Evolutionary conservation across 1,140 invertebrate species (phyloP).

Genomic region (Eulimnadia texana): DNA sequence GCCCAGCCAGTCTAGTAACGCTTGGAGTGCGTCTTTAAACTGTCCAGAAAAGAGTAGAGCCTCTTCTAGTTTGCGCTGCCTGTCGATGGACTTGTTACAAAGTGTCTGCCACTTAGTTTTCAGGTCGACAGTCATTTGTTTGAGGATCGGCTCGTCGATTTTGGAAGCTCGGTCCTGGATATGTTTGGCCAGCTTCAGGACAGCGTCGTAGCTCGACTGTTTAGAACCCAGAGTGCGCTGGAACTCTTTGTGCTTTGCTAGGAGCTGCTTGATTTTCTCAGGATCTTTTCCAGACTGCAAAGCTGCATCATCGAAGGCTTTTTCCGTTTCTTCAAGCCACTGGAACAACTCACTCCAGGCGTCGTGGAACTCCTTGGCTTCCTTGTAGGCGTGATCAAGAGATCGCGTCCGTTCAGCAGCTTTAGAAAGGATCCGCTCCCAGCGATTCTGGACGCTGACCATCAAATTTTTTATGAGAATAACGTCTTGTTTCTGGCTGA

Average conservation of each 20-base stretch:
- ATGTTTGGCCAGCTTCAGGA: conserved; percentile 76
- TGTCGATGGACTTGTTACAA: conserved; percentile 86
- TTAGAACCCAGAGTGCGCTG: conserved; percentile 82
- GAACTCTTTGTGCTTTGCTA: conserved; percentile 88
- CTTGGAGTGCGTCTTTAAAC: conserved; percentile 89
- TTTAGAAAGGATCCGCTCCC: conserved; percentile 92
- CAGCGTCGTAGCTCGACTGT: conserved; percentile 76
- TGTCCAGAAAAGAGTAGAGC: conserved; percentile 86
- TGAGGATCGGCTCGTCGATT: conserved; percentile 63
- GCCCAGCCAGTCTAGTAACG: conserved; percentile 82
- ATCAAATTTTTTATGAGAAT: conserved; percentile 96
- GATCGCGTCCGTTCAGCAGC: conserved; percentile 83
- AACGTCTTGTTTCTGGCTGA: conserved; percentile 98
- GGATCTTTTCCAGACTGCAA: conserved; percentile 60
- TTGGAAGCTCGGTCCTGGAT: conserved; percentile 90
- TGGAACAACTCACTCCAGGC: conserved; percentile 50
- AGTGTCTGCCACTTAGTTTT: conserved; percentile 90
- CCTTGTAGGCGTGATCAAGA: conserved; percentile 91
- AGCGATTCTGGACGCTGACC: conserved; percentile 90
- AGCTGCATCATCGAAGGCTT: conserved; percentile 31
- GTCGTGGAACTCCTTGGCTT: conserved; percentile 89
- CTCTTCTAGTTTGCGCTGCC: conserved; percentile 85
- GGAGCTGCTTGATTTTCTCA: conserved; percentile 70
- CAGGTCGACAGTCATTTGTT: conserved; percentile 71
- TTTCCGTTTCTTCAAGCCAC: conserved; percentile 81